phyloP scores from a whole-genome alignment of 2,888 invertebrate species.

The Xanthia icteritia region DNA sequence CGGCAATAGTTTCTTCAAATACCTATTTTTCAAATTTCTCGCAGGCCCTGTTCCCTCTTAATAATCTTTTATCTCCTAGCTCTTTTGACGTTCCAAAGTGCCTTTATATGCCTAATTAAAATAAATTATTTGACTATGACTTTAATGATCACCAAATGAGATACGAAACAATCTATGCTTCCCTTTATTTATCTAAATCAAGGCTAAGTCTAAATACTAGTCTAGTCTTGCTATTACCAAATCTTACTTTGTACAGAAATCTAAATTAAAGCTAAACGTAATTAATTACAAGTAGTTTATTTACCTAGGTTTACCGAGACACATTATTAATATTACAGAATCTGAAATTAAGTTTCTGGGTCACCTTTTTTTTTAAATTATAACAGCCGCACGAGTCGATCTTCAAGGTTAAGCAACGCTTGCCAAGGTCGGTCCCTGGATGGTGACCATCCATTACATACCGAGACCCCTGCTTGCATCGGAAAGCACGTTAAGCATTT shows the following conservation, averaged over 20 bases:
- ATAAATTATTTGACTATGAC: too few relatives aligned
- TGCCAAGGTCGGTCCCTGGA: not conserved
- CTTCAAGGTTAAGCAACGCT: not conserved
- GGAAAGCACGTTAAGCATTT: not conserved
- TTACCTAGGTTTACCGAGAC: not conserved
- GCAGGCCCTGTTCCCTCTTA: too few relatives aligned
- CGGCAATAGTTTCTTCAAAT: too few relatives aligned
- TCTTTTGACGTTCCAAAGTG: too few relatives aligned
- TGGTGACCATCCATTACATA: not conserved
- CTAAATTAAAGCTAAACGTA: not conserved
- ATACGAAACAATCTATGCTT: not conserved
- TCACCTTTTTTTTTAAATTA: not conserved
- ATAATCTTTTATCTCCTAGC: too few relatives aligned
- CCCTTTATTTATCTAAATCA: not conserved
- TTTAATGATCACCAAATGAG: not conserved
- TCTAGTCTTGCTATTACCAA: not conserved
- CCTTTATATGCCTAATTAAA: too few relatives aligned
- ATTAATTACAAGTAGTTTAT: conserved; percentile 9
- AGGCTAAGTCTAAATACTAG: not conserved
- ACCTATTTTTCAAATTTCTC: too few relatives aligned
- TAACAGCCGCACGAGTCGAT: not conserved
- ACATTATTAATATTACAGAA: not conserved
- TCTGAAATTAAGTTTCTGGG: not conserved
- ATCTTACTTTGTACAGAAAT: not conserved
- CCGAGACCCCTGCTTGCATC: not conserved